Conservation (phyloP, 2,113 vertebrate genomes). For the Zapornia atra region DNA sequence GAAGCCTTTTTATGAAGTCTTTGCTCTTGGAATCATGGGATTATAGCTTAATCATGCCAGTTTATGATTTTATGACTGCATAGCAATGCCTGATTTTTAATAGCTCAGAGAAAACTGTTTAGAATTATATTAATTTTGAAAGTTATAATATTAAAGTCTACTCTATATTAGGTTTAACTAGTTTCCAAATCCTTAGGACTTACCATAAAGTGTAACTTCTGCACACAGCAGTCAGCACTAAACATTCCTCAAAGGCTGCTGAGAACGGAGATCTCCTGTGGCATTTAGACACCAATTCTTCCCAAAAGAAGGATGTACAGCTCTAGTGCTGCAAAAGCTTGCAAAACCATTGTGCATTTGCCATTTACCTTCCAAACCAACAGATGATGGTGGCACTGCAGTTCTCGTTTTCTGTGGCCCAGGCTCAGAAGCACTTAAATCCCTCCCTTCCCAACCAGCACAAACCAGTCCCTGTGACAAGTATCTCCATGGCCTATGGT, state of each 20-base stretch:
- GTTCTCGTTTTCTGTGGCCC: neutral
- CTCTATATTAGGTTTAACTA: neutral
- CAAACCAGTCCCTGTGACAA: neutral
- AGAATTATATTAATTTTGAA: neutral
- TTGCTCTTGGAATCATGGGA: neutral
- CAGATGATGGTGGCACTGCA: rapidly evolving
- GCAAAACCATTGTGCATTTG: neutral
- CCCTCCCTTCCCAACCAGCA: neutral
- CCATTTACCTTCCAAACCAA: neutral
- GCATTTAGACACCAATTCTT: neutral
- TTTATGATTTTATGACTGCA: neutral
- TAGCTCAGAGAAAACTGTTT: neutral
- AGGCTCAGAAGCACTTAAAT: neutral
- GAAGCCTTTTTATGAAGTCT: neutral
- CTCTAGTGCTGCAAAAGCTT: neutral
- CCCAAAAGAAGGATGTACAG: neutral
- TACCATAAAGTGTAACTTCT: neutral
- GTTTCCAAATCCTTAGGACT: neutral
- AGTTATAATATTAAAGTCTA: neutral
- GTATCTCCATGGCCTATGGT: rapidly evolving
- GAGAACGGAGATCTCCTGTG: rapidly evolving
- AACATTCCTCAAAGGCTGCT: neutral
- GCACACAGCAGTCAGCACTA: neutral
- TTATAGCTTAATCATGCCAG: neutral
- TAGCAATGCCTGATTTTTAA: neutral